Evolutionary conservation across 2,797 vertebrate species (phyloP), one percentile per base, ranked within the genome.

Genomic region (Anabas testudineus): DNA sequence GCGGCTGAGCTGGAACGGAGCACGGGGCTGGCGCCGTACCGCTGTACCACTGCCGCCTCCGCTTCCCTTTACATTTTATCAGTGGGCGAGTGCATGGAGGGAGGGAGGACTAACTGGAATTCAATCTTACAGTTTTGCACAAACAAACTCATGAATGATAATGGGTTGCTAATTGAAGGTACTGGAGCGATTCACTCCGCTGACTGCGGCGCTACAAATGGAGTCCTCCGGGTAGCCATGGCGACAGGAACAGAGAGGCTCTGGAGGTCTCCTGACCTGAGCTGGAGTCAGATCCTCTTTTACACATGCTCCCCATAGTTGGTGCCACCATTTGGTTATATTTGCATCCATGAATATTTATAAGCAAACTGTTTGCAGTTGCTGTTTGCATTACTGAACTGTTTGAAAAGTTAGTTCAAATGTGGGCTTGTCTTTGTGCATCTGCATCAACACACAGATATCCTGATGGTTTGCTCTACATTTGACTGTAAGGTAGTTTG

Each of bases 61-160:
- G 61, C 67, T 70, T 85, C 71, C 13, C 42, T 74, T 47, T 63
- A 43, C 57, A 7, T 77, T 67, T 68, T 56, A 68, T 85, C 86
- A 84, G 84, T 67, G 21, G 66, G 55, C 65, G 3, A 58, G 67
- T 30, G 71, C 63, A 26, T 37, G 58, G 59, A 67, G 62, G 80
- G 58, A 74, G 74, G 78, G 60, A 74, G 76, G 59, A 66, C 81
- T 76, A 85, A 86, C 85, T 74, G 67, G 66, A 84, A 85, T 89
- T 80, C 82, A 87, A 71, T 89, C 87, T 82, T 52, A 71, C 86
- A 81, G 84, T 87, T 76, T 74, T 82, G 85, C 88, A 85, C 84
- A 91, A 87, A 88, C 87, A 87, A 89, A 90, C 84, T 88, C 90
- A 88, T 91, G 91, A 90, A 88, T 92, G 89, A 89, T 91, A 91